Conservation (phyloP, 2,113 vertebrate species). For the Austrofundulus limnaeus region DNA sequence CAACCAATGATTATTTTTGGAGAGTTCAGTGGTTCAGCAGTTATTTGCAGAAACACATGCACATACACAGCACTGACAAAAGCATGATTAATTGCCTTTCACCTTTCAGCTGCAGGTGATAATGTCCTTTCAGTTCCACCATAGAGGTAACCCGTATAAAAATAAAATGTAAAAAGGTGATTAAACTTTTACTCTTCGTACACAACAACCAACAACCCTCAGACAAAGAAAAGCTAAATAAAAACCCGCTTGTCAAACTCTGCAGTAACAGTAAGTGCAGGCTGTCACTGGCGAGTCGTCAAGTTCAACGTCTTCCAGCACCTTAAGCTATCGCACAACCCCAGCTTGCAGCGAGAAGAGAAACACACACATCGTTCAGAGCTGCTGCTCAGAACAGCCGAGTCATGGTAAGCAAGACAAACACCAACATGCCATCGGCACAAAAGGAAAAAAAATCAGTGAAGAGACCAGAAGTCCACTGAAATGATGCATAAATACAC, state of each 20-base stretch:
- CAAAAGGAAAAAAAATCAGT: not conserved
- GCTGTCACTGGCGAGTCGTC: constrained; percentile 23
- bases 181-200: constrained; percentile 10
- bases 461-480: not conserved
- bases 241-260: constrained; percentile 1
- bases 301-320: constrained; percentile 6
- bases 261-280: constrained; percentile 27
- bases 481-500: not conserved
- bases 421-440: constrained; percentile 19
- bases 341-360: constrained; percentile 20
- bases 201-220: not conserved
- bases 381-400: constrained; percentile 8
- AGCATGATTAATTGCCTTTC: too few relatives aligned
- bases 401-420: constrained; percentile 21
- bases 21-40: too few relatives aligned
- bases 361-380: constrained; percentile 8
- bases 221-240: constrained; percentile 9
- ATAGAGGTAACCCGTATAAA: not conserved
- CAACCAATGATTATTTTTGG: too few relatives aligned
- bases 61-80: too few relatives aligned
- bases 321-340: constrained; percentile 23
- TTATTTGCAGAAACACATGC: too few relatives aligned
- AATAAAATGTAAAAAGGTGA: not conserved
- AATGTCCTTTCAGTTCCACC: constrained; percentile 11
- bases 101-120: too few relatives aligned